A percentile compares a stretch with the other conserved stretches of the same genome.
phyloP scores from a whole-genome alignment of 2,888 invertebrate species.

The Caradrina kadenii region DNA sequence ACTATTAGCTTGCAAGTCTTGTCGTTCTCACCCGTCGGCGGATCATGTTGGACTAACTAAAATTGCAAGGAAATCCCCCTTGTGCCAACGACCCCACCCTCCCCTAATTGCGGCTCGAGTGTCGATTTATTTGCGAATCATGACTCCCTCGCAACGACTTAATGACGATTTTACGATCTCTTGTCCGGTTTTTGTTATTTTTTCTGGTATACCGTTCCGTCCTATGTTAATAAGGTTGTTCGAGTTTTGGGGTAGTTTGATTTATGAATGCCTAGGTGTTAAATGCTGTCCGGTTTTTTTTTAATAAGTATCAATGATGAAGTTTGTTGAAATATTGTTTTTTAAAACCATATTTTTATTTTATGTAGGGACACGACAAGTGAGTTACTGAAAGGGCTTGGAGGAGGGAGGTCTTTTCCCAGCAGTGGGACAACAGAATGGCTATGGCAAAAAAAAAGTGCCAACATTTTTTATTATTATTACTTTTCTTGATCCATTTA shows the following conservation, averaged over 20 bases:
- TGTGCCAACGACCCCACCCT: slow-evolving; percentile 71
- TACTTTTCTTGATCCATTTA: too few species aligned
- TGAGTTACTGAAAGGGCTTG: too few species aligned
- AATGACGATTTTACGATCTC: slow-evolving; percentile 73
- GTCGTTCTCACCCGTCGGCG: slow-evolving; percentile 82
- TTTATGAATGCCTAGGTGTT: slow-evolving; percentile 25
- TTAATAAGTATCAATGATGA: too few species aligned
- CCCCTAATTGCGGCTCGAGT: slow-evolving; percentile 85
- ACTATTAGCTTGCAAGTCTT: slow-evolving; percentile 83
- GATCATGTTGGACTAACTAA: slow-evolving; percentile 88
- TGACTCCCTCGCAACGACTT: slow-evolving; percentile 72
- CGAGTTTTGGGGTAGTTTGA: neutral
- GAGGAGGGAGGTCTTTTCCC: too few species aligned
- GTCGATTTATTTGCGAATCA: slow-evolving; percentile 87
- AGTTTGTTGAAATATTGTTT: too few species aligned
- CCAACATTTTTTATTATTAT: too few species aligned
- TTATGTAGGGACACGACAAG: too few species aligned
- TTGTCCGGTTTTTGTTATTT: slow-evolving; percentile 63
- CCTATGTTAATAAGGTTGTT: slow-evolving; percentile 39
- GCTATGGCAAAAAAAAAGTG: too few species aligned
- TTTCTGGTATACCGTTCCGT: slow-evolving; percentile 46
- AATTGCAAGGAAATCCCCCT: slow-evolving; percentile 88
- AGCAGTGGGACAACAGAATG: too few species aligned
- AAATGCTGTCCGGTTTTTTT: neutral
- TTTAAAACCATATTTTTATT: too few species aligned